Conservation (phyloP, 2,113 vertebrate genomes). For the Eonycteris spelaea region DNA sequence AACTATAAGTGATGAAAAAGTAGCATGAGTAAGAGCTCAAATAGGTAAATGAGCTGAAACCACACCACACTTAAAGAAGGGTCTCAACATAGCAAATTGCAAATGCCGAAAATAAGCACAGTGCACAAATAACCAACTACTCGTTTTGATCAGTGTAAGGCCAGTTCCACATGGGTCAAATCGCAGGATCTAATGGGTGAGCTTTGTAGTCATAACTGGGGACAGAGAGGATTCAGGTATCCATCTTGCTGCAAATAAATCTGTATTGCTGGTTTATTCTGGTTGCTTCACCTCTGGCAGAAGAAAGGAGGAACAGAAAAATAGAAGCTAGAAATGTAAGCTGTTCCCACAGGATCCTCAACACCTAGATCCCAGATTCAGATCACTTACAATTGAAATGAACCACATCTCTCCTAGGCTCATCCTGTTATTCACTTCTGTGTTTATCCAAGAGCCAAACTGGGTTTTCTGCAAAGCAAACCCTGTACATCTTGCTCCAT, state of each 20-base stretch:
- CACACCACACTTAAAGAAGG: conserved; percentile 41
- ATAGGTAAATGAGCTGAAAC: conserved; percentile 45
- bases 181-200: neutral
- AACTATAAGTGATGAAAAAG: conserved; percentile 26
- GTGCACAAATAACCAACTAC: neutral
- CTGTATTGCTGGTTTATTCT: conserved; percentile 21
- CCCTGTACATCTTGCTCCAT: neutral
- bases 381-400: neutral
- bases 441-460: conserved; percentile 32
- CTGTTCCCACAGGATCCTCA: neutral
- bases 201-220: neutral
- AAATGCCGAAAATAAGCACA: conserved; percentile 1
- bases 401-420: neutral
- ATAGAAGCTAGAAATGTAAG: conserved; percentile 8
- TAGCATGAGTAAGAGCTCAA: neutral
- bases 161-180: neutral
- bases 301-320: conserved; percentile 39
- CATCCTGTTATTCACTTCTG: neutral
- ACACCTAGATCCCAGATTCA: neutral
- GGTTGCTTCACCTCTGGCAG: neutral
- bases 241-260: neutral
- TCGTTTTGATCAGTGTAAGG: conserved; percentile 24
- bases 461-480: conserved; percentile 36
- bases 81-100: conserved; percentile 40
- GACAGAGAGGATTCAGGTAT: neutral